These are phyloP conservation scores for Pangasius krempfi DNA, from an alignment of 2,797 vertebrate species.

Conservation along the genomic window DNA sequence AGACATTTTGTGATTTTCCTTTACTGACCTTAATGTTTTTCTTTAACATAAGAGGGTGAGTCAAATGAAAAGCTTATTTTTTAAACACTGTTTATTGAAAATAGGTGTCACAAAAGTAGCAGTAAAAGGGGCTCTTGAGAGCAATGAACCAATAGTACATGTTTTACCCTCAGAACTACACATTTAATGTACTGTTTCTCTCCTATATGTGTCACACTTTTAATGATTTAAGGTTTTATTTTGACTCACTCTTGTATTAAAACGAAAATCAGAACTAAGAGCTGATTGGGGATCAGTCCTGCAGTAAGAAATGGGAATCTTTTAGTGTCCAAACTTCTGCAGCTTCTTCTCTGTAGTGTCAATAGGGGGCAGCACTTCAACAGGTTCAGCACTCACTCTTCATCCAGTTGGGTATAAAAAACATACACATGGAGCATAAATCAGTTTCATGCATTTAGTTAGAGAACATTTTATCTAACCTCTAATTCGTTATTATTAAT, in stretches of 20 bases:
- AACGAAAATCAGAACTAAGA: background rate
- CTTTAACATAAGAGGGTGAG: background rate
- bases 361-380: conserved; percentile 54
- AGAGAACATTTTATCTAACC: background rate
- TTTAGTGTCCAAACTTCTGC: background rate
- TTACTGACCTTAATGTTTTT: background rate
- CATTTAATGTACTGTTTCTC: background rate
- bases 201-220: background rate
- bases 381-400: conserved; percentile 17
- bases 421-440: background rate
- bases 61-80: background rate
- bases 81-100: background rate
- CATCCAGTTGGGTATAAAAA: background rate
- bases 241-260: background rate
- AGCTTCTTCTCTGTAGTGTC: conserved; percentile 22
- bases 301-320: background rate
- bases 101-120: background rate
- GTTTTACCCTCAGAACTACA: background rate
- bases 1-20: background rate
- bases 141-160: background rate
- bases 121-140: background rate
- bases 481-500: conserved; percentile 9
- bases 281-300: background rate
- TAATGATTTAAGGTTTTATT: background rate
- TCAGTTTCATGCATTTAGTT: conserved; percentile 7